A percentile compares a stretch with the other conserved stretches of the same genome.
Evolutionary conservation across 2,888 invertebrate genomes (phyloP).

Genomic region (Meteorus colon): DNA sequence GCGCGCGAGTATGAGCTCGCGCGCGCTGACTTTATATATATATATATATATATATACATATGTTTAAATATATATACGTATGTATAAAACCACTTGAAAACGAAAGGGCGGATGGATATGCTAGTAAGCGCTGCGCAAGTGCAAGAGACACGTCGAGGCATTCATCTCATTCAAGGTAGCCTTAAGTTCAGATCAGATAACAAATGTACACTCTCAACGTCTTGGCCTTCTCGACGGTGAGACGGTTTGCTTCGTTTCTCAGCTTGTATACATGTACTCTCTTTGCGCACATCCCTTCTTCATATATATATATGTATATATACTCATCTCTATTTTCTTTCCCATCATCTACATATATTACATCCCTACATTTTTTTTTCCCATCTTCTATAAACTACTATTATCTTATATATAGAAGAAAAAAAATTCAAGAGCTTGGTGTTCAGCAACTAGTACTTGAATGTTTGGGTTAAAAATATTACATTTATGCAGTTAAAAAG

Average conservation of each 20-base stretch:
- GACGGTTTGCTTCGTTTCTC: constrained; percentile 37
- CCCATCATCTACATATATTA: constrained; percentile 33
- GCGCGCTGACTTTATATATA: constrained; percentile 29
- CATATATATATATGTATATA: neutral
- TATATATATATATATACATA: neutral
- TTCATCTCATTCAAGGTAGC: constrained; percentile 72
- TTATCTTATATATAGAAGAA: no score
- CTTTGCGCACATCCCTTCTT: constrained; percentile 27
- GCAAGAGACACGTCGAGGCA: constrained; percentile 72
- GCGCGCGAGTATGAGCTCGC: constrained; percentile 43
- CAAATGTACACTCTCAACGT: constrained; percentile 70
- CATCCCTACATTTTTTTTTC: constrained; percentile 23
- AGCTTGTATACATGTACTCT: constrained; percentile 47
- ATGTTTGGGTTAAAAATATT: no score
- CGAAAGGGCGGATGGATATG: constrained; percentile 71
- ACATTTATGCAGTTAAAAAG: no score
- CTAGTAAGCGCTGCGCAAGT: constrained; percentile 64
- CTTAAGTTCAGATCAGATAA: constrained; percentile 72
- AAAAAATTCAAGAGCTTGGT: no score
- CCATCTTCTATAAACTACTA: constrained; percentile 6
- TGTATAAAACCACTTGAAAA: constrained; percentile 58
- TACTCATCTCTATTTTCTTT: constrained; percentile 30
- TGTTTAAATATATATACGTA: neutral
- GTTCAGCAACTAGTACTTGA: no score
- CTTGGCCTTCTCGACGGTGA: constrained; percentile 49